Evolutionary conservation across 2,797 vertebrate species (phyloP), one percentile per base, ranked within the genome.

Genomic region (Mus caroli): DNA sequence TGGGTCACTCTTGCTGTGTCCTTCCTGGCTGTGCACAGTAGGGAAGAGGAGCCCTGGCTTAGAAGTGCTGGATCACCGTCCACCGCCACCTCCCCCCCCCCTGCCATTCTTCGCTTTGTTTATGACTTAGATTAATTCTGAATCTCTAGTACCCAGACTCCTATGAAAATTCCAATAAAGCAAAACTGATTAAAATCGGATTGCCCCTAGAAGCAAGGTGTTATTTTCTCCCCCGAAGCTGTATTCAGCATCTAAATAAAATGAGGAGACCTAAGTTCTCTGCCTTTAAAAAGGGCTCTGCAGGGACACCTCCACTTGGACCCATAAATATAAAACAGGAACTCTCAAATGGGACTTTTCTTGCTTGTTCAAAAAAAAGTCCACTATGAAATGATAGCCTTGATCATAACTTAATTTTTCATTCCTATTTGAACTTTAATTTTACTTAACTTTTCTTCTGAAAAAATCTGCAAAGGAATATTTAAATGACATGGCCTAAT

Each of bases 101-200:
- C 88, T 50, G 80, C 73, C 71, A 26, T 67, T 95, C 97, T 95
- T 88, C 80, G 80, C 67, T 96, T 96, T 97, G 95, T 97, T 98
- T 98, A 97, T 97, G 96, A 97, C 96, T 97, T 94, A 94, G 95
- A 96, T 98, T 97, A 97, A 97, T 96, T 96, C 84, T 95, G 90
- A 88, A 58, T 94, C 88, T 96, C 95, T 97, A 75, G 94, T 96
- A 97, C 90, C 90, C 95, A 79, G 85, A 94, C 52, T 93, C 93
- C 94, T 97, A 91, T 97, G 97, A 97, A 97, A 97, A 97, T 98
- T 97, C 93, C 97, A 97, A 98, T 97, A 98, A 97, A 97, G 96
- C 90, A 96, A 95, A 97, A 96, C 95, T 97, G 97, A 97, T 97
- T 98, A 97, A 96, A 97, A 97, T 94, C 90, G 95, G 96, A 97